These are phyloP conservation scores for Diplolepis rosae DNA, from an alignment of 2,888 invertebrate species.

Conservation along the genomic window DNA sequence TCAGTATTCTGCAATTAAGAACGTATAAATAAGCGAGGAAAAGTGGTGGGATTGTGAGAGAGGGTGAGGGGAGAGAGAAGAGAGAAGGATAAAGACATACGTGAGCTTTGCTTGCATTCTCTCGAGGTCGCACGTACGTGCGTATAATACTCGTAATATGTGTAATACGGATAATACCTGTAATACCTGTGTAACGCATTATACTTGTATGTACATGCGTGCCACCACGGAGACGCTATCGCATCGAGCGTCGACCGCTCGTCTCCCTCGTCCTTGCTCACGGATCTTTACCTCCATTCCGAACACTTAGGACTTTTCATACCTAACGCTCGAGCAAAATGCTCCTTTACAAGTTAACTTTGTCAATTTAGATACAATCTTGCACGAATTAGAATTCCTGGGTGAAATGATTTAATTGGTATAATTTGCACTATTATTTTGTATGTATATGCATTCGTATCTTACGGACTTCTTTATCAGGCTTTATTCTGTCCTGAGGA, in stretches of 20 bases:
- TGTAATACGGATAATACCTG: constrained; percentile 71
- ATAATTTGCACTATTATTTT: too few relatives aligned
- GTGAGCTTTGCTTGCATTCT: constrained; percentile 48
- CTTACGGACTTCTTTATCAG: too few relatives aligned
- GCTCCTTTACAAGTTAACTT: too few relatives aligned
- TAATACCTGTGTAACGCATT: constrained; percentile 68
- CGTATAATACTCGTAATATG: constrained; percentile 70
- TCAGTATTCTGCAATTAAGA: constrained; percentile 35
- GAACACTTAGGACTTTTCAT: constrained; percentile 4
- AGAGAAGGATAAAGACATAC: constrained; percentile 42
- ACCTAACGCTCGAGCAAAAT: neutral
- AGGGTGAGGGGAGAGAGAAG: constrained; percentile 38
- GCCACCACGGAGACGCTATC: constrained; percentile 34
- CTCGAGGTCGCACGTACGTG: constrained; percentile 67
- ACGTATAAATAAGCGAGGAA: constrained; percentile 43
- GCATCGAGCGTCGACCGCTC: constrained; percentile 52
- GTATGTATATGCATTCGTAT: too few relatives aligned
- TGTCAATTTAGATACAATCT: too few relatives aligned
- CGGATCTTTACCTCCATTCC: constrained; percentile 3
- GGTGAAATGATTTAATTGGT: too few relatives aligned
- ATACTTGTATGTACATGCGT: constrained; percentile 36
- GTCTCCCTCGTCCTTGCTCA: constrained; percentile 42
- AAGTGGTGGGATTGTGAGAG: constrained; percentile 37
- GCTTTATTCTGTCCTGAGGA: too few relatives aligned
- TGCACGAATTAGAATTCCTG: too few relatives aligned